Percentiles rank a stretch among this genome's conserved stretches.
Evolutionary conservation across 2,113 vertebrate genomes (phyloP).

Genomic region (Tragelaphus strepsiceros): DNA sequence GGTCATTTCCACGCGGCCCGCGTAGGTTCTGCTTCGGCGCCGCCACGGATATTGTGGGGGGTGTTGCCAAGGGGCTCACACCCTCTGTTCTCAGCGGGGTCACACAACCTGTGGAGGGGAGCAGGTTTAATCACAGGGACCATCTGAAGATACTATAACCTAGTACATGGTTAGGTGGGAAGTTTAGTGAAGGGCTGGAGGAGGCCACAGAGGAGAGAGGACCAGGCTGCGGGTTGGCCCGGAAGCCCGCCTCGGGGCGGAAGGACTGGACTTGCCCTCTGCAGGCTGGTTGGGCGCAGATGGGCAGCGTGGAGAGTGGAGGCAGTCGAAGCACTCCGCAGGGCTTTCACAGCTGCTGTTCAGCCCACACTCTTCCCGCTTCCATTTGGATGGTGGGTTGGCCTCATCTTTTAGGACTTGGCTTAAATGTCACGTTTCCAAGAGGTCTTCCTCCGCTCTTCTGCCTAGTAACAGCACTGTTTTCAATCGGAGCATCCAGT

Average conservation of each 20-base stretch:
- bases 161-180: neutral
- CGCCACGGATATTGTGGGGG: accelerated
- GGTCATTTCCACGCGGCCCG: neutral
- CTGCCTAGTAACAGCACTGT: neutral
- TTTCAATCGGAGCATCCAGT: neutral
- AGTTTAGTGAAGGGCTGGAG: neutral
- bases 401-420: neutral
- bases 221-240: accelerated
- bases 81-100: neutral
- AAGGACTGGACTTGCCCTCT: neutral
- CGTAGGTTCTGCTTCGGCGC: neutral
- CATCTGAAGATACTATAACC: neutral
- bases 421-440: neutral
- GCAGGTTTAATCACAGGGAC: neutral
- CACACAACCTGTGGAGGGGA: neutral
- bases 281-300: neutral
- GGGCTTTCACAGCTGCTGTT: neutral
- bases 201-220: neutral
- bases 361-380: neutral
- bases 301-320: neutral
- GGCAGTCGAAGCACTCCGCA: accelerated
- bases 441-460: neutral
- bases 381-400: neutral
- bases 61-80: neutral
- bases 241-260: neutral